These are phyloP conservation scores for Alligator sinensis DNA, from an alignment of 2,113 vertebrate genomes.

Conservation along the genomic window DNA sequence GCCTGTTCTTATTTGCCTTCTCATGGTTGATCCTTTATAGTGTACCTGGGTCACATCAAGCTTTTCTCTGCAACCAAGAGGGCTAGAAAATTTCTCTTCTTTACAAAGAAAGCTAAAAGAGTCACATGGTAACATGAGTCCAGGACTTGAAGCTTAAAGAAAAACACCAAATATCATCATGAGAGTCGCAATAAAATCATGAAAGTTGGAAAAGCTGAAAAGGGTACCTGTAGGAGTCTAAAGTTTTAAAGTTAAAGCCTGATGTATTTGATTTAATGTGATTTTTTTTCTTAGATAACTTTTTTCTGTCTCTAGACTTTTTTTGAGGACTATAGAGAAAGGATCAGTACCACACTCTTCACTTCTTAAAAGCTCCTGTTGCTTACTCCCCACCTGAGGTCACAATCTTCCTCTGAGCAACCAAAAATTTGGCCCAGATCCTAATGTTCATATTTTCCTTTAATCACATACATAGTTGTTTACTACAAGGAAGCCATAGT, in stretches of 20 bases:
- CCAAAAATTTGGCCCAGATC: background rate
- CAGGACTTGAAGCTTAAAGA: background rate
- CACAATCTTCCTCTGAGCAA: background rate
- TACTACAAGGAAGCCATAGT: background rate
- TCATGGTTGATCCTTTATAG: background rate
- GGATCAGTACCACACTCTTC: background rate
- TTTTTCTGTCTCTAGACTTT: background rate
- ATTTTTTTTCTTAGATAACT: background rate
- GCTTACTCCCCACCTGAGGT: background rate
- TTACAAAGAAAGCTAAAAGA: background rate
- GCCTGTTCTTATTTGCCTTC: no score
- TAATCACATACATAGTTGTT: background rate
- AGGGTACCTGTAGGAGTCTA: background rate
- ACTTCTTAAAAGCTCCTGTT: constrained; percentile 1
- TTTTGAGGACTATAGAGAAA: background rate
- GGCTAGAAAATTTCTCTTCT: background rate
- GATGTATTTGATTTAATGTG: background rate
- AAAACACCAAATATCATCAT: background rate
- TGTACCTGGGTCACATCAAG: background rate
- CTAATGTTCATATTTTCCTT: constrained; percentile 8
- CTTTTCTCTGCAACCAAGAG: background rate
- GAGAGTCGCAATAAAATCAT: background rate
- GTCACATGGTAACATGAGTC: background rate
- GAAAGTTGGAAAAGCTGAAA: background rate
- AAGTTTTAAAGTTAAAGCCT: background rate